A percentile compares a stretch with the other conserved stretches of the same genome.
Evolutionary conservation across 2,888 invertebrate genomes (phyloP).

Genomic region (Sepioteuthis lessoniana): DNA sequence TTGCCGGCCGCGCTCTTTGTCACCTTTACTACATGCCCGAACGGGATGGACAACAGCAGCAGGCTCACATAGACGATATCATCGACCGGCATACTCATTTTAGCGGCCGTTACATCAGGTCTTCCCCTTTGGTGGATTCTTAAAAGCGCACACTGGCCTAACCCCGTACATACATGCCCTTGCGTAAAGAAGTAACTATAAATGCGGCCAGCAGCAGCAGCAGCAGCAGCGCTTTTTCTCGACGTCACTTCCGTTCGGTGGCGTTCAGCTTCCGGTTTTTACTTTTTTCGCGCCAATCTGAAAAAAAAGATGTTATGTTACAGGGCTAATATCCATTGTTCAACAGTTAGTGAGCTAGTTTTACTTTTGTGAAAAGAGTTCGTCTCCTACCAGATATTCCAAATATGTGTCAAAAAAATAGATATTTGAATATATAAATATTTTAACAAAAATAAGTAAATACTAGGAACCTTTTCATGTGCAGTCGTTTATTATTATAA

Average conservation of each 20-base stretch:
- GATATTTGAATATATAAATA: too few species aligned
- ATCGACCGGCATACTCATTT: constrained; percentile 59
- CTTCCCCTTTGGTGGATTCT: not conserved
- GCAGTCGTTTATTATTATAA: too few species aligned
- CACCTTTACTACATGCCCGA: constrained; percentile 62
- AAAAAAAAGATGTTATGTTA: not conserved
- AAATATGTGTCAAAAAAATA: too few species aligned
- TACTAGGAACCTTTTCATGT: too few species aligned
- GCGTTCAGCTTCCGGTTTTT: not conserved
- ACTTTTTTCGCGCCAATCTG: constrained; percentile 33
- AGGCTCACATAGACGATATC: constrained; percentile 67
- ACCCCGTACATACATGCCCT: not conserved
- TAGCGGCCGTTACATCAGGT: constrained; percentile 13
- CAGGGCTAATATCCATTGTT: not conserved
- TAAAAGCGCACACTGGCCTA: not conserved
- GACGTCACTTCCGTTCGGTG: not conserved
- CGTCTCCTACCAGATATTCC: too few species aligned
- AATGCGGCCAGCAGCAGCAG: constrained; percentile 20
- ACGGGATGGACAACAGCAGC: constrained; percentile 63
- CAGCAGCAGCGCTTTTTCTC: not conserved
- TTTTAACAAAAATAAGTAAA: too few species aligned
- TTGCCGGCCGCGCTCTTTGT: constrained; percentile 56
- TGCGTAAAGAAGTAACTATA: not conserved
- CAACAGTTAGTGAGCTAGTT: too few species aligned
- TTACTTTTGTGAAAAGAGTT: too few species aligned